phyloP scores from a whole-genome alignment of 2,113 vertebrate species.

The Scomber scombrus region DNA sequence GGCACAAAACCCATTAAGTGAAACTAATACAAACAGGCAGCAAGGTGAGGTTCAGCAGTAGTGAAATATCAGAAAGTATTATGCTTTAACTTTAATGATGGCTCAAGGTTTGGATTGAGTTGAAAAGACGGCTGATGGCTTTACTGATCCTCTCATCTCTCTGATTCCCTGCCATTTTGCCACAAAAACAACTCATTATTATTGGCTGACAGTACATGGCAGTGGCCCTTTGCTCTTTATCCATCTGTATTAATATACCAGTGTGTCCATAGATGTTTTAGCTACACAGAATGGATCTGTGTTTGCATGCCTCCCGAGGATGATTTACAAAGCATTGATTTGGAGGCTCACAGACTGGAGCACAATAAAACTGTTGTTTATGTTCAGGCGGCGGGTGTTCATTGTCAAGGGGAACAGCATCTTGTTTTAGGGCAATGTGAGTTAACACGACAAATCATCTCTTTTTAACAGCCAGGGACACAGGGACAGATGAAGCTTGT shows the following conservation, averaged over 20 bases:
- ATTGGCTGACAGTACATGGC: constrained; percentile 7
- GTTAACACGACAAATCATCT: constrained; percentile 76
- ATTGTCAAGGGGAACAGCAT: constrained; percentile 62
- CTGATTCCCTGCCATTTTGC: constrained; percentile 18
- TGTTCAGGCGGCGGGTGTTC: constrained; percentile 58
- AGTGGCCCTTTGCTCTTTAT: constrained; percentile 35
- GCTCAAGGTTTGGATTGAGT: constrained; percentile 39
- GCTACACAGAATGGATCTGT: constrained; percentile 23
- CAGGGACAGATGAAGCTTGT: constrained; percentile 44
- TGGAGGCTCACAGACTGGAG: constrained; percentile 50
- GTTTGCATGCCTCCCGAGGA: constrained; percentile 52
- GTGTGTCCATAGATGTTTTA: constrained; percentile 42
- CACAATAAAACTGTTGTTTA: constrained; percentile 80
- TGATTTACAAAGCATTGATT: constrained; percentile 77
- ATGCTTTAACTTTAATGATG: constrained; percentile 55
- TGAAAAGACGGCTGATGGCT: constrained; percentile 39
- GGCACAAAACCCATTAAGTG: constrained; percentile 59
- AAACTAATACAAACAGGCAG: constrained; percentile 67
- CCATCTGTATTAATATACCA: constrained; percentile 55
- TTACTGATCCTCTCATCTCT: constrained; percentile 33
- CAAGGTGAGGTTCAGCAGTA: constrained; percentile 47
- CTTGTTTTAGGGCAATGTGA: constrained; percentile 69
- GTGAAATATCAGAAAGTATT: constrained; percentile 27
- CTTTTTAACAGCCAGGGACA: constrained; percentile 61
- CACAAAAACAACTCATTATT: constrained; percentile 32